A percentile compares a stretch with the other conserved stretches of the same genome.
These are phyloP conservation scores for Caenorhabditis sp. DNA, from an alignment of 2,888 invertebrate species.

Conservation along the genomic window DNA sequence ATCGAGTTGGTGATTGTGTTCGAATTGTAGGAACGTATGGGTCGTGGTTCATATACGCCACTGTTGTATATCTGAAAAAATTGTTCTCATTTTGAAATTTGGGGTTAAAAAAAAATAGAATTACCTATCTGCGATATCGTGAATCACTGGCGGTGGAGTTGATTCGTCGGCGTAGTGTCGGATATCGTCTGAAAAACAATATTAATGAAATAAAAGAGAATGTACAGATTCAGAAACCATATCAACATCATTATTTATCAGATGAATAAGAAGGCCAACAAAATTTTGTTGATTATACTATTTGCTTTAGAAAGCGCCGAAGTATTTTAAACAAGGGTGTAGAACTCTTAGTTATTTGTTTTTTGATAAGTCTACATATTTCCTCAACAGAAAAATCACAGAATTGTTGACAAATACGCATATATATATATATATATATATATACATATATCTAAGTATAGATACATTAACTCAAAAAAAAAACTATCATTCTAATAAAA, in stretches of 20 bases:
- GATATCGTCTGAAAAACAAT: constrained; percentile 31
- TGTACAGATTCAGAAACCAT: too few relatives aligned
- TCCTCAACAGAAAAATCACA: too few relatives aligned
- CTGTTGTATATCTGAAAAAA: constrained; percentile 33
- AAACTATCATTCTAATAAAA: too few relatives aligned
- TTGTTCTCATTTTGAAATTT: too few relatives aligned
- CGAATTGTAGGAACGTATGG: constrained; percentile 14
- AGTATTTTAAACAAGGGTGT: too few relatives aligned
- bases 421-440: too few relatives aligned
- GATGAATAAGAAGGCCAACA: neutral
- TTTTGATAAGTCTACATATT: neutral
- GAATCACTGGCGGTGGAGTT: constrained; percentile 38
- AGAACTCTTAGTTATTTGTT: neutral
- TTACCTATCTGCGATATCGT: constrained; percentile 35
- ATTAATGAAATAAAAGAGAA: neutral
- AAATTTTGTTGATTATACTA: constrained; percentile 4
- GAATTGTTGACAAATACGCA: too few relatives aligned
- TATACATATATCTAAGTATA: too few relatives aligned
- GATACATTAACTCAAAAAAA: too few relatives aligned
- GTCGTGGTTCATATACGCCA: constrained; percentile 38
- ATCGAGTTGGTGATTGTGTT: constrained; percentile 19
- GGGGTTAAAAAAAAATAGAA: too few relatives aligned
- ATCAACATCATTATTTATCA: neutral
- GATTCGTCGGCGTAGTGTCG: constrained; percentile 45
- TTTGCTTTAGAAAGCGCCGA: neutral